Base-by-base conservation (phyloP, 2,113 vertebrate genomes). In the Platysternon megacephalum region DNA sequence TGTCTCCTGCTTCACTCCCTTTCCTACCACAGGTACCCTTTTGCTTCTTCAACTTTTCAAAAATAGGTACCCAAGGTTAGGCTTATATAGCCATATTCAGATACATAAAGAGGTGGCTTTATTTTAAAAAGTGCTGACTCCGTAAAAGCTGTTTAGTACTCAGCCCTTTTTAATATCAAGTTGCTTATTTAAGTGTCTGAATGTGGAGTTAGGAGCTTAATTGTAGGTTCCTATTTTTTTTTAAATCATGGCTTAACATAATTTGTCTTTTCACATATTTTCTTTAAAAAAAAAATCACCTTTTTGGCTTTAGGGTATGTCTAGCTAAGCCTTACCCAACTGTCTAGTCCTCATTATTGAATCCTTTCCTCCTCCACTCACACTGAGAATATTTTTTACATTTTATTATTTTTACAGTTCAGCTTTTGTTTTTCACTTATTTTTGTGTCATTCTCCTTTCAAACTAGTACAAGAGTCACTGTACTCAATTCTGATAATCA, bases 381-480 rank as follows among this genome's bases (percentile, higher is more conserved):
- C 39, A 82, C 91, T 85, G 8, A 32, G 72, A 91, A 85, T 39
- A 28, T 32, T 94, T 94, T 88, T 88, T 79, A 53, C 93, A 93
- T 83, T 91, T 49, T 80, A 91, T 29, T 91, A 93, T 86, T 96
- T 95, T 93, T 87, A 87, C 58, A 95, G 85, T 87, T 90, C 19
- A 26, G 92, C 51, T 89, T 95, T 95, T 84, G 89, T 84, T 78
- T 8, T 95, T 82, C 24, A 79, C 17, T 79, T n/a, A 49, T 78
- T 44, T 65, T 82, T 58, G 87, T 93, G 72, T 48, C 65, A 95
- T 93, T 96, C 94, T 92, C 92, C 92, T 96, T 87, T 84, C 76
- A 78, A 13, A 58, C 8, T 89, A 95, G 72, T 94, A 53, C 44
- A 94, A 93, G 55, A 95, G 21, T 8, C 88, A 22, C 21, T 96